Conservation (phyloP, 2,113 vertebrate species). For the Notiomystis cincta region DNA sequence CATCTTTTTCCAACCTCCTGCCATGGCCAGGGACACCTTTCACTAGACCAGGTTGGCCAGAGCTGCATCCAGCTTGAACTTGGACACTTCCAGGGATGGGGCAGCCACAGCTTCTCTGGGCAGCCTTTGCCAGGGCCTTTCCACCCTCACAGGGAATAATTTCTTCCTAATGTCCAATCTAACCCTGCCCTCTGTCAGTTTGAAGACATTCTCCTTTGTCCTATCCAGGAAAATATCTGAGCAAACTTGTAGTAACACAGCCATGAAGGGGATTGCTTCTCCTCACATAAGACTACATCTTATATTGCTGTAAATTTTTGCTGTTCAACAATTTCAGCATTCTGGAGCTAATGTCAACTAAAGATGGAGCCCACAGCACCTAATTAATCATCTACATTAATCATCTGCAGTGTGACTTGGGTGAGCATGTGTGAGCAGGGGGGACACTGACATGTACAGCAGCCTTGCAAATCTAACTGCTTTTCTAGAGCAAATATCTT, state of each 20-base stretch:
- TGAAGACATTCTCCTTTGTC: background rate
- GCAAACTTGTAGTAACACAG: background rate
- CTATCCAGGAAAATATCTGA: background rate
- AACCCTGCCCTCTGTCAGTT: background rate
- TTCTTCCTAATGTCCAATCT: background rate
- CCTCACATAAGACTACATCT: background rate
- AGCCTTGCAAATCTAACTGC: background rate
- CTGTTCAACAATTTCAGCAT: background rate
- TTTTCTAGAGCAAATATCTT: background rate
- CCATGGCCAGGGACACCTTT: background rate
- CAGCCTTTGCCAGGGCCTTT: background rate
- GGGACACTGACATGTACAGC: accelerated
- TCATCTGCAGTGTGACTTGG: accelerated
- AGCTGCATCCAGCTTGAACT: background rate
- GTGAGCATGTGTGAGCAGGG: background rate
- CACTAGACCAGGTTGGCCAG: accelerated
- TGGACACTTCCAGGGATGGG: background rate
- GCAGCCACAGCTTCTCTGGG: background rate
- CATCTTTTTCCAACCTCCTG: background rate
- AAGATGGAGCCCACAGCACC: background rate
- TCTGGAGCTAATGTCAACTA: background rate
- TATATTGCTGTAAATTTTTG: background rate
- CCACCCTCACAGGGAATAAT: background rate
- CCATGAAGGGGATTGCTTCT: background rate
- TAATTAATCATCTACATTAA: accelerated